Evolutionary conservation across 2,113 vertebrate species (phyloP), one percentile per base, ranked within the genome.

Genomic region (Corvus cornix): DNA sequence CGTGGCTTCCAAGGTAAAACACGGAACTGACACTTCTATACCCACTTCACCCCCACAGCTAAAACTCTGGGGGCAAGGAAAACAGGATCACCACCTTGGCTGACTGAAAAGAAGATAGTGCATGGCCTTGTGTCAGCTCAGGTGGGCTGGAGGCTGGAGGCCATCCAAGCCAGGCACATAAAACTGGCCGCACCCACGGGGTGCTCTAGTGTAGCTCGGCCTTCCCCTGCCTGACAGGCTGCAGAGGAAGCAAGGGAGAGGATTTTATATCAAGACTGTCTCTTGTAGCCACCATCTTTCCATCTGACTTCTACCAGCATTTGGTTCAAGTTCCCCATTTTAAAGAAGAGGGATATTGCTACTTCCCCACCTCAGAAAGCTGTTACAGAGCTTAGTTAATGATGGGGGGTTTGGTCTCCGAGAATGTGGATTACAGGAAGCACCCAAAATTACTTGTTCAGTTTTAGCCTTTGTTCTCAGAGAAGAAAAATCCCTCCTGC

Each of bases 291-390:
- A 89, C 51, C 5, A 1, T 48, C 81, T 39, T 64, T 78, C 56
- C 62, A 73, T 39, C 58, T 7, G 16, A 62, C 77, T 89, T 87
- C 81, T 4, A 7, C 70, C 82, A 87, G 70, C 53, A 10, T 18
- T 39, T 26, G 51, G 28, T 20, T 76, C 53, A 73, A 89, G 93
- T 96, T 96, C 94, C 67, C 51, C 56, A 62, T 89, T 84, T 52
- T 69, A 30, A 73, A 93, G 70, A 73, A 78, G 66, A 62, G 84
- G 63, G 59, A 64, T 53, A 83, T 70, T 76, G 63, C 53, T 48
- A 88, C 82, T 94, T 97, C 95, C 84, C 58, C 84, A 80, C 53
- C 78, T 83, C 87, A 51, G 74, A 79, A 66, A 37, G 66, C 60
- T 8, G 2, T 22, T 27, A 46, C 0, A 4, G 81, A 41, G 31